Conservation (phyloP, 2,797 vertebrate genomes). For the Etheostoma perlongum region DNA sequence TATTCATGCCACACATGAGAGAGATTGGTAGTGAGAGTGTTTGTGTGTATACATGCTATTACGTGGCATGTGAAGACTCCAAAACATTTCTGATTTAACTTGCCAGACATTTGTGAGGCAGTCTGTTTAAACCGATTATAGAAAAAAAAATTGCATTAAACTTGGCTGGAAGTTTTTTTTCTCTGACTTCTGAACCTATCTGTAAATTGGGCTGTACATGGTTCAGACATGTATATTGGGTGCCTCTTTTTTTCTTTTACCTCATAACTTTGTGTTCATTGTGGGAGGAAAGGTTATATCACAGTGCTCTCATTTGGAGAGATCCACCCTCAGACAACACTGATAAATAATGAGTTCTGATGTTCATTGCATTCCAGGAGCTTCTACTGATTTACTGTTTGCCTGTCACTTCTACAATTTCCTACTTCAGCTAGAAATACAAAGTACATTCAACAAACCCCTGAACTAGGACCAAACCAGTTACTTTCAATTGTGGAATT, state of each 20-base stretch:
- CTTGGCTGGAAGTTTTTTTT: background rate
- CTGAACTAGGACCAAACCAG: background rate
- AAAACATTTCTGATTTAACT: conserved; percentile 3
- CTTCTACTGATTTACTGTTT: background rate
- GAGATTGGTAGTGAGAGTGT: conserved; percentile 23
- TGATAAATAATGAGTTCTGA: background rate
- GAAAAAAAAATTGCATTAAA: background rate
- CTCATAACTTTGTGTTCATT: background rate
- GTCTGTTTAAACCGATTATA: background rate
- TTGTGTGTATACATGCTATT: conserved; percentile 6
- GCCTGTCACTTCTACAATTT: background rate
- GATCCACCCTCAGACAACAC: background rate
- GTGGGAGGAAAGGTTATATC: background rate
- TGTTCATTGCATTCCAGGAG: background rate
- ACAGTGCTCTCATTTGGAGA: background rate
- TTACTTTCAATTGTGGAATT: background rate
- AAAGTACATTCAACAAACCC: background rate
- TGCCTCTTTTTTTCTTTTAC: background rate
- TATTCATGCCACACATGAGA: conserved; percentile 14
- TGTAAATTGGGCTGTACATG: background rate
- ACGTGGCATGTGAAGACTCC: background rate
- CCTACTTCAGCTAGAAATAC: background rate
- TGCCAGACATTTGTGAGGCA: background rate
- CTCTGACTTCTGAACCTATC: conserved; percentile 14
- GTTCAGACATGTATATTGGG: conserved; percentile 34